Conservation (phyloP, 2,113 vertebrate genomes). For the Bothrops jararaca region DNA sequence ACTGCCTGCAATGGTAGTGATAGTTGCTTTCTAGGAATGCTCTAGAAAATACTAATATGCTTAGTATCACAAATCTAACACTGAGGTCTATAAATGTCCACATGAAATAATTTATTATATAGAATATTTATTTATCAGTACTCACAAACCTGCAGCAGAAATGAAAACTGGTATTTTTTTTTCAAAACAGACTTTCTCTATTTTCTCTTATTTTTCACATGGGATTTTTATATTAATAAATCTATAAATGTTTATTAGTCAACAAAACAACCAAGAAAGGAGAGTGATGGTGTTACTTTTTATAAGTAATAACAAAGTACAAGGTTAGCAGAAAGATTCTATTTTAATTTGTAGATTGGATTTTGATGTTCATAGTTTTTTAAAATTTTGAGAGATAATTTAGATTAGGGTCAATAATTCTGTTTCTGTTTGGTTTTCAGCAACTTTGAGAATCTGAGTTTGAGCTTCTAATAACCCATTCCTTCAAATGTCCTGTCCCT, state of each 20-base stretch:
- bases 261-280: too few species aligned
- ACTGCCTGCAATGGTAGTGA: not conserved
- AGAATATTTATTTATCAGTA: not conserved
- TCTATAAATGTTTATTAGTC: too few species aligned
- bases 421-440: not conserved
- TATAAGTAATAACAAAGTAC: not conserved
- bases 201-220: not conserved
- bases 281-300: not conserved
- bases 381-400: not conserved
- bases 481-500: not conserved
- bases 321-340: not conserved
- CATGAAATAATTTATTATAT: not conserved
- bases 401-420: not conserved
- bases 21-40: not conserved
- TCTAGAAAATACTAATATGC: not conserved
- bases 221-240: not conserved
- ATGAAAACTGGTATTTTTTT: not conserved
- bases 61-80: not conserved
- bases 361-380: not conserved
- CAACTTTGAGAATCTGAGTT: too few species aligned
- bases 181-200: too few species aligned
- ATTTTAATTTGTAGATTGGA: not conserved
- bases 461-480: not conserved
- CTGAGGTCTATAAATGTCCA: not conserved
- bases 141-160: too few species aligned